Base-by-base conservation (phyloP, 2,113 vertebrate species). In the Capricornis sumatraensis region DNA sequence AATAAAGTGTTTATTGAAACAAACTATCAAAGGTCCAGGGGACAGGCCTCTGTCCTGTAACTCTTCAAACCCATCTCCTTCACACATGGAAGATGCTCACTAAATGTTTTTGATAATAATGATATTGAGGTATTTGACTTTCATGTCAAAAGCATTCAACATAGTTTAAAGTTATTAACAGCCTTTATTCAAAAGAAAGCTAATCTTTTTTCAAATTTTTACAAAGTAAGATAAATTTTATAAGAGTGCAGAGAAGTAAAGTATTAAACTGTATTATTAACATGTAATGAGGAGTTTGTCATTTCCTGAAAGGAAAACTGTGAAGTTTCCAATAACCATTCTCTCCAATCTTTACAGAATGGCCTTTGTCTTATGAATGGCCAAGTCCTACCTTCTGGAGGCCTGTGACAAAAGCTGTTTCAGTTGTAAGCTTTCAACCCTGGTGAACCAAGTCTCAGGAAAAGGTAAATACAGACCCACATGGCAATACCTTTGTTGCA, bases 341-440 rank as follows among this genome's bases (percentile, higher is more conserved):
- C 47, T 76, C 47, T 97, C 60, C 40, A 57, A 7, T 71, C 52
- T 60, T 97, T 95, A 90, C 87, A 96, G 83, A 95, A 52, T 7
- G 25, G 45, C 40, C 60, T 95, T 95, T 97, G 91, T 96, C 58
- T 55, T 84, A 64, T 28, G 30, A 96, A 94, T 71, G 28, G 14
- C 53, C 45, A 86, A 89, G 58, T n/a, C 47, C 25, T 86, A 36
- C 53, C 87, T 94, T 67, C 58, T 91, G 74, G 45, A 78, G 28
- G 17, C 17, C 93, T 5, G 5, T 3, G 19, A 53, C 53, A 87
- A 88, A 21, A 92, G 64, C 16, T 0, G 1, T 50, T 71, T 52
- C 43, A 71, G 27, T 52, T 45, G n/a, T 21, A 91, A 92, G 36
- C 28, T 85, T 86, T 67, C 14, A 79, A 10, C 19, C 74, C 30